These are phyloP conservation scores for Heterohyrax brucei DNA, from an alignment of 2,797 vertebrate genomes.

Conservation along the genomic window DNA sequence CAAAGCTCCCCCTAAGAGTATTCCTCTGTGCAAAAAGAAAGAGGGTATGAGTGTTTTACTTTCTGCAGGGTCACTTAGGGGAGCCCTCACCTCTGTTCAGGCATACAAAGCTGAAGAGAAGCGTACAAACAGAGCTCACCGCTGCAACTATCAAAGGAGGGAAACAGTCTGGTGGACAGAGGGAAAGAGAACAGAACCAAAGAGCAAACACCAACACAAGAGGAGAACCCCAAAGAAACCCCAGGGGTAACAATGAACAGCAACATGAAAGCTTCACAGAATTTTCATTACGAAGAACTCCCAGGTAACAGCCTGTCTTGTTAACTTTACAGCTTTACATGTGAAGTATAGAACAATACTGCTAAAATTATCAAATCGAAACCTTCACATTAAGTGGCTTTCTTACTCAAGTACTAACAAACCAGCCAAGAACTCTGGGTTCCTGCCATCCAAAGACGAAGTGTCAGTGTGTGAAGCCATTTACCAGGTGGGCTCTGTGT, in stretches of 20 bases:
- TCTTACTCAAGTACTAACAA: neutral
- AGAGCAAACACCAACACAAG: neutral
- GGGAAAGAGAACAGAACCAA: neutral
- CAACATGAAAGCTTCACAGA: neutral
- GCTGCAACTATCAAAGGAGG: neutral
- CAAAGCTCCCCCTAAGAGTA: neutral
- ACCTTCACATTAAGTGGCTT: neutral
- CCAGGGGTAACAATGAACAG: slow-evolving; percentile 1
- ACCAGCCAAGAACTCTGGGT: neutral
- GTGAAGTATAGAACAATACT: slow-evolving; percentile 18
- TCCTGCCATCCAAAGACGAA: neutral
- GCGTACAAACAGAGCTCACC: neutral
- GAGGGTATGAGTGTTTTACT: neutral
- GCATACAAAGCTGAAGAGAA: neutral
- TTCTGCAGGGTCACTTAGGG: neutral
- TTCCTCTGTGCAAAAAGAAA: slow-evolving; percentile 5
- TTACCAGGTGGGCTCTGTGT: neutral
- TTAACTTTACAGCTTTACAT: slow-evolving; percentile 43
- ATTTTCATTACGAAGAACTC: slow-evolving; percentile 55
- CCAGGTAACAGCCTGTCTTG: neutral
- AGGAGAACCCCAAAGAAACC: neutral
- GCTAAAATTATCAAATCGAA: neutral
- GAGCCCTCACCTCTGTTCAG: slow-evolving; percentile 26
- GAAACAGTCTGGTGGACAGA: neutral
- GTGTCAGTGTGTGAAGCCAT: slow-evolving; percentile 22